Percentiles rank a stretch among this genome's conserved stretches.
phyloP scores from a whole-genome alignment of 2,113 vertebrate species.

The Todiramphus chloris region DNA sequence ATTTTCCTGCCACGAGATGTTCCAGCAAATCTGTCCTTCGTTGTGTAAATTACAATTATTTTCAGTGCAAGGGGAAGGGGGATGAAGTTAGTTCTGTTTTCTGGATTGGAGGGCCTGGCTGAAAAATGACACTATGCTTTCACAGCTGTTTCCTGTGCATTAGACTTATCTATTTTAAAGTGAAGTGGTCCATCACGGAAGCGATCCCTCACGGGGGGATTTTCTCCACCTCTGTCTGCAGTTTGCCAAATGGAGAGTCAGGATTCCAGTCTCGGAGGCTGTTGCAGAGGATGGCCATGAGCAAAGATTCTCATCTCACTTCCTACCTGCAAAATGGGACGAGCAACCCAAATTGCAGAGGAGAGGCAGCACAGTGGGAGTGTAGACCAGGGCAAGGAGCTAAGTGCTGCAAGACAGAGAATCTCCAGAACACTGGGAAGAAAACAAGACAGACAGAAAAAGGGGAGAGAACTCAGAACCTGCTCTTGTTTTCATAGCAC shows the following conservation, averaged over 20 bases:
- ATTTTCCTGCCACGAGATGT: background rate
- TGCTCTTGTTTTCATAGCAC: background rate
- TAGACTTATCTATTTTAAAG: background rate
- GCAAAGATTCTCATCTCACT: background rate
- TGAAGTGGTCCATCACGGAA: too few species aligned
- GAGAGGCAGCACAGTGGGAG: background rate
- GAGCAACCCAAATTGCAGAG: accelerated
- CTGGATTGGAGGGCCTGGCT: background rate
- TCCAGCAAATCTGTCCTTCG: background rate
- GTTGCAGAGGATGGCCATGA: background rate
- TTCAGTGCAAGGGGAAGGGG: background rate
- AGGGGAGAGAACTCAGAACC: background rate
- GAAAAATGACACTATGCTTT: background rate
- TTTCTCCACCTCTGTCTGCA: background rate
- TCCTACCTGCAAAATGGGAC: background rate
- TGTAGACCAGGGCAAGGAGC: background rate
- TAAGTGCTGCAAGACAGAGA: accelerated
- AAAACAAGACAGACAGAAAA: background rate
- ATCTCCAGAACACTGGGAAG: background rate
- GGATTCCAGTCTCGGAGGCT: background rate
- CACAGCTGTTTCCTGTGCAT: background rate
- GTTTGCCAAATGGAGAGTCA: background rate
- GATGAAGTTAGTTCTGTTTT: background rate
- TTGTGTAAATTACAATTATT: background rate
- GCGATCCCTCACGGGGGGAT: background rate